Base-by-base conservation (phyloP, 1,140 invertebrate genomes). In the Sycophaga agraensis region DNA sequence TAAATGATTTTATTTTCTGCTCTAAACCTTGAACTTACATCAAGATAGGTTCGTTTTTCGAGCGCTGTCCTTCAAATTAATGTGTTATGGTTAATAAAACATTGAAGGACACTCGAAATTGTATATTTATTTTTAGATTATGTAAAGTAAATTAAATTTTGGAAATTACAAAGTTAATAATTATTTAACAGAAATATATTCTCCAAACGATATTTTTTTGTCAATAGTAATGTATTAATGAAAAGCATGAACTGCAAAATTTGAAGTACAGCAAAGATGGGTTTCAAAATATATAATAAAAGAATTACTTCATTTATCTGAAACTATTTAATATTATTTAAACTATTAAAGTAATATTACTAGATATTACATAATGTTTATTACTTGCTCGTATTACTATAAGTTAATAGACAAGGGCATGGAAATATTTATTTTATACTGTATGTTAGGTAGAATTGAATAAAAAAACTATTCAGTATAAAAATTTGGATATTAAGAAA, bases 311-410 rank as follows among this genome's bases (percentile, higher is more conserved):
- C 46, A 40, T 31, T 53, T 40, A 24, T n/a, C 22, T 53, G 35
- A 46, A 26, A 50, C 45, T 34, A 42, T 43, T 53, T 53, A 51
- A 37, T 60, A 65, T 68, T 59, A 64, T 16, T 70, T 60, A 70
- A 68, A 66, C 67, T 69, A 50, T 39, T 70, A 70, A 53, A 49
- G 46, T 71, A 70, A 70, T 50, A 63, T 63, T 49, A 61, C 24
- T 64, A 54, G 46, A 26, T 39, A 57, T 22, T 39, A 28, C 39
- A 46, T 43, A 55, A 55, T 55, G 24, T 55, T 55, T 55, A 55
- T 40, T 48, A 54, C 42, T 46, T 50, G 49, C 53, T 53, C 28
- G 35, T 56, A 46, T 11, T 21, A 34, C 24, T 35, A 24, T 35
- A 42, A 56, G 56, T 62, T 28, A 14, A 57, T 64, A 54, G 49